These are phyloP conservation scores for Drosophila mulleri DNA, from an alignment of 2,888 invertebrate species.

Conservation along the genomic window DNA sequence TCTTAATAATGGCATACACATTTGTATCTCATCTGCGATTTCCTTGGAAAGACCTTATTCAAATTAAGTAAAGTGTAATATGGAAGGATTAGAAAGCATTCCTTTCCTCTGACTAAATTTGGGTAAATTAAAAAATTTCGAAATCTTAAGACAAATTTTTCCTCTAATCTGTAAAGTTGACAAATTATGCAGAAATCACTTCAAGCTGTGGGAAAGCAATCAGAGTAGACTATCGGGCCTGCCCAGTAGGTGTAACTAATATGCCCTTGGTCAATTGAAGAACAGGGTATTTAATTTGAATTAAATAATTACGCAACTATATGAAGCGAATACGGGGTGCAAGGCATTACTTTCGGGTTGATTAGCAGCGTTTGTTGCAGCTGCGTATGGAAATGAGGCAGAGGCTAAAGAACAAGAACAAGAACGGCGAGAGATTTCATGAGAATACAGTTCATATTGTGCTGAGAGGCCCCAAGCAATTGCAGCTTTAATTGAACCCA, in stretches of 20 bases:
- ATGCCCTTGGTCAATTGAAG: not conserved
- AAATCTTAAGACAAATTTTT: no score
- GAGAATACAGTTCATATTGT: slow-evolving; percentile 62
- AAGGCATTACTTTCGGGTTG: not conserved
- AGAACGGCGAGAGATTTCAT: slow-evolving; percentile 34
- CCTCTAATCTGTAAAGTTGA: no score
- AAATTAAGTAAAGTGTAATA: no score
- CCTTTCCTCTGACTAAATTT: no score
- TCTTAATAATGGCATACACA: no score
- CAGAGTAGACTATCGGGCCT: not conserved
- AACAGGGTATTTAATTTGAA: slow-evolving; percentile 1
- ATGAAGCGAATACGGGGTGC: not conserved
- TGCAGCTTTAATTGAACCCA: slow-evolving; percentile 66
- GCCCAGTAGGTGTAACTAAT: not conserved
- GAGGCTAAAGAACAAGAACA: slow-evolving; percentile 13
- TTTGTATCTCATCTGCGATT: no score
- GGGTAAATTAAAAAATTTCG: no score
- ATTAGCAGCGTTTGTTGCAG: slow-evolving; percentile 2
- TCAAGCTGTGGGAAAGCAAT: no score
- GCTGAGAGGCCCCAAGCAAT: slow-evolving; percentile 30
- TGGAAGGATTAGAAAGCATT: no score
- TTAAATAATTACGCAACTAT: not conserved
- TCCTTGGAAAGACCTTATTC: no score
- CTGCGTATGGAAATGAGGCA: slow-evolving; percentile 15
- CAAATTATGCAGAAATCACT: not conserved